phyloP scores from a whole-genome alignment of 2,797 vertebrate genomes.

The Silurus lanzhouensis region DNA sequence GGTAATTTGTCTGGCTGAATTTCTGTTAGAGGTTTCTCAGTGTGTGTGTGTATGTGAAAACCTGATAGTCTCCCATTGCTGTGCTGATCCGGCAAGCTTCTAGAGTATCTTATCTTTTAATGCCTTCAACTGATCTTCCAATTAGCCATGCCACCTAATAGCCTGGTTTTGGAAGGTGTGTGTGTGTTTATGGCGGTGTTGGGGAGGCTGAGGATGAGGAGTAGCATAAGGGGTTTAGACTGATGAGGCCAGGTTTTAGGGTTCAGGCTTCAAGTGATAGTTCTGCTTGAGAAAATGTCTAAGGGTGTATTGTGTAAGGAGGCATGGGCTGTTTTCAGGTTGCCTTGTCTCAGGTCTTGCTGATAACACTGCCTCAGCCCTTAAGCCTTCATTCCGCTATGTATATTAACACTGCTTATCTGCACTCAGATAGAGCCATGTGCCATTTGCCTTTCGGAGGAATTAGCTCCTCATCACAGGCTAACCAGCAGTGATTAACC shows the following conservation, averaged over 20 bases:
- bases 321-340: slow-evolving; percentile 76
- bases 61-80: slow-evolving; percentile 83
- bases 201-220: background rate
- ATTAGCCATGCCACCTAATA: slow-evolving; percentile 89
- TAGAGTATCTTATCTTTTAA: slow-evolving; percentile 91
- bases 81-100: slow-evolving; percentile 85
- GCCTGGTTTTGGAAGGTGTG: slow-evolving; percentile 70
- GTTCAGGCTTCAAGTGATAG: slow-evolving; percentile 81
- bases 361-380: slow-evolving; percentile 83
- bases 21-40: background rate
- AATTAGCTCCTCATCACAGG: slow-evolving; percentile 91
- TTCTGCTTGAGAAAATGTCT: slow-evolving; percentile 89
- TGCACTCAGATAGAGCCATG: slow-evolving; percentile 86
- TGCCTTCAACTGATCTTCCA: slow-evolving; percentile 92
- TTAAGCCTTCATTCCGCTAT: slow-evolving; percentile 90
- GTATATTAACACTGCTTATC: slow-evolving; percentile 94
- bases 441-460: slow-evolving; percentile 90
- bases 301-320: slow-evolving; percentile 78
- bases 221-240: slow-evolving; percentile 18
- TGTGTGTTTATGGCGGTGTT: slow-evolving; percentile 40
- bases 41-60: slow-evolving; percentile 77
- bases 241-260: slow-evolving; percentile 53
- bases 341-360: slow-evolving; percentile 88
- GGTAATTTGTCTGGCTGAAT: slow-evolving; percentile 30
- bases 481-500: slow-evolving; percentile 91